phyloP scores from a whole-genome alignment of 2,888 invertebrate genomes.

The Limnephilus lunatus region DNA sequence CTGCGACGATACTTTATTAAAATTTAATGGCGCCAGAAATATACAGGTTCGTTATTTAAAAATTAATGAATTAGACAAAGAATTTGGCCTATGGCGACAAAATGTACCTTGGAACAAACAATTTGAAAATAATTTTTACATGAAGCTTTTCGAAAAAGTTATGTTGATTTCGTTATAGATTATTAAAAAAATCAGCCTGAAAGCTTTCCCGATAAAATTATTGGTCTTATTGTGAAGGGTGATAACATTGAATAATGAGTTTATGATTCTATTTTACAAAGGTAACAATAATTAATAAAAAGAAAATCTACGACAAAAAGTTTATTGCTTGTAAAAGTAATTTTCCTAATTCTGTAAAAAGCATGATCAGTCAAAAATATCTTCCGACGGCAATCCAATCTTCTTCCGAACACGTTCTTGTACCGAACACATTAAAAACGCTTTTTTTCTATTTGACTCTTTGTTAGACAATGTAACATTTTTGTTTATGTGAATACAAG shows the following conservation, averaged over 20 bases:
- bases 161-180: neutral
- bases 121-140: neutral
- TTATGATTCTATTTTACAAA: neutral
- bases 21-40: neutral
- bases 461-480: neutral
- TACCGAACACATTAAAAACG: neutral
- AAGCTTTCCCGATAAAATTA: neutral
- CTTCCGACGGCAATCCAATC: neutral
- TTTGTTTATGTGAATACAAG: neutral
- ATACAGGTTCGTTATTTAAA: neutral
- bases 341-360: neutral
- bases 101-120: neutral
- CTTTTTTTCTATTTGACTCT: neutral
- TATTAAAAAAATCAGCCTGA: neutral
- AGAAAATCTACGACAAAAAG: neutral
- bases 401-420: neutral
- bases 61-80: slow-evolving; percentile 2
- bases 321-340: too few species aligned
- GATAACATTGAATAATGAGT: neutral
- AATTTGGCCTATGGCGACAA: neutral
- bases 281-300: neutral
- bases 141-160: neutral
- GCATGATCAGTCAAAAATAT: neutral
- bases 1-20: slow-evolving; percentile 4
- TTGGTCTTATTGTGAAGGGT: neutral